Evolutionary conservation across 2,113 vertebrate genomes (phyloP), one percentile per base, ranked within the genome.

Genomic region (Prinia subflava): DNA sequence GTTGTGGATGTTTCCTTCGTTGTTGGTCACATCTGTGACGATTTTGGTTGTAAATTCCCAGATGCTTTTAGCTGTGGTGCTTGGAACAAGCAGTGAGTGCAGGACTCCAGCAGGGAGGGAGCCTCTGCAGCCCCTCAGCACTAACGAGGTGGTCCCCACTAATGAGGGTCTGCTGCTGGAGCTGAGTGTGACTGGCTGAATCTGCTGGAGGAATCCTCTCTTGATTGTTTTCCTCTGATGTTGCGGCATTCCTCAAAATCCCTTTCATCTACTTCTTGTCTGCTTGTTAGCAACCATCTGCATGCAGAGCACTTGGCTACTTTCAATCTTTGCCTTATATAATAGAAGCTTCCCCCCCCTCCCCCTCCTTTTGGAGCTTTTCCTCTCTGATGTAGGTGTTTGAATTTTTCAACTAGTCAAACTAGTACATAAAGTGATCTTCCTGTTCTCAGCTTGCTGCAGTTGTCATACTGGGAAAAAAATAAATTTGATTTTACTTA

Each of bases 81-180:
- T 70, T 10, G 35, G 37, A 46, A 6, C n/a, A 37, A 16, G 60
- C 7, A 1, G 0, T 10, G 42, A 0, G 16, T 14, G 42, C 15
- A 24, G 31, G 65, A 6, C 27, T 47, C 5, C 10, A 16, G 76
- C 1, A 1, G 53, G 70, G 47, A 60, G 89, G 75, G 59, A 23
- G 12, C n/a, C 46, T 39, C 63, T 5, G 2, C 60, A 17, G 33
- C n/a, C 41, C 77, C 1, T 0, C 0, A 35, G 71, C 8, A 0
- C 31, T 67, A 33, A 83, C 2, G 2, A 75, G 49, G 76, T 11
- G 49, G 11, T 77, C 89, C 59, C n/a, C 9, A 2, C 81, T 94
- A 77, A 71, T 31, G 81, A 91, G 88, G 50, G 50, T 4, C 37
- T 22, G 31, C 13, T 30, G 44, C 56, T 73, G 71, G 13, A 49